phyloP scores from a whole-genome alignment of 2,888 invertebrate genomes.

The Epinotia brunnichana region DNA sequence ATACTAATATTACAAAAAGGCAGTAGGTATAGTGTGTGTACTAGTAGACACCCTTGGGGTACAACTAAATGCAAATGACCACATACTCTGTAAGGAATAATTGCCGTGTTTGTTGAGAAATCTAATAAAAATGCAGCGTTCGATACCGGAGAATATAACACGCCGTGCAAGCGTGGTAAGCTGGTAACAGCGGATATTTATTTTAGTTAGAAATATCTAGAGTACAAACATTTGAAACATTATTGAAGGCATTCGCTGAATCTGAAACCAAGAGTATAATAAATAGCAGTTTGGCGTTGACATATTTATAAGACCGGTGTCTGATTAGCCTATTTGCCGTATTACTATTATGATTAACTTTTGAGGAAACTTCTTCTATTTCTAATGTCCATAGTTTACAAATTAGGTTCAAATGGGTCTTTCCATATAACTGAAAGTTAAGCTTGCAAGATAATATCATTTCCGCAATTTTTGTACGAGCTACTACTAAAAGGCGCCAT shows the following conservation, averaged over 20 bases:
- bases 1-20: background rate
- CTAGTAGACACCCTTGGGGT: conserved; percentile 25
- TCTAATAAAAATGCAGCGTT: conserved; percentile 28
- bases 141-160: conserved; percentile 3
- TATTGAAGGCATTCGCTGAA: background rate
- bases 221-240: conserved; percentile 13
- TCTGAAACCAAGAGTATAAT: background rate
- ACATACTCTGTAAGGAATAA: conserved; percentile 26
- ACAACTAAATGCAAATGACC: conserved; percentile 21
- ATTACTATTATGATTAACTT: too few relatives aligned
- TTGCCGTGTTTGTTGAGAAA: conserved; percentile 16
- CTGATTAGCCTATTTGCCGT: too few relatives aligned
- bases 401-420: too few relatives aligned
- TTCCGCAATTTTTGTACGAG: background rate
- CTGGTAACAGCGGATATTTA: conserved; percentile 15
- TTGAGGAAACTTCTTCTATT: too few relatives aligned
- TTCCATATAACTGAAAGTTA: too few relatives aligned
- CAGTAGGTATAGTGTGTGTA: background rate
- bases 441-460: background rate
- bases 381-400: too few relatives aligned
- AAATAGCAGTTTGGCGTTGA: background rate
- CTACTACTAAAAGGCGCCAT: background rate
- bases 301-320: too few relatives aligned
- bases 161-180: conserved; percentile 1
- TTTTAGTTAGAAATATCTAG: conserved; percentile 4